These are phyloP conservation scores for Odocoileus virginianus DNA, from an alignment of 2,113 vertebrate species.

Conservation along the genomic window DNA sequence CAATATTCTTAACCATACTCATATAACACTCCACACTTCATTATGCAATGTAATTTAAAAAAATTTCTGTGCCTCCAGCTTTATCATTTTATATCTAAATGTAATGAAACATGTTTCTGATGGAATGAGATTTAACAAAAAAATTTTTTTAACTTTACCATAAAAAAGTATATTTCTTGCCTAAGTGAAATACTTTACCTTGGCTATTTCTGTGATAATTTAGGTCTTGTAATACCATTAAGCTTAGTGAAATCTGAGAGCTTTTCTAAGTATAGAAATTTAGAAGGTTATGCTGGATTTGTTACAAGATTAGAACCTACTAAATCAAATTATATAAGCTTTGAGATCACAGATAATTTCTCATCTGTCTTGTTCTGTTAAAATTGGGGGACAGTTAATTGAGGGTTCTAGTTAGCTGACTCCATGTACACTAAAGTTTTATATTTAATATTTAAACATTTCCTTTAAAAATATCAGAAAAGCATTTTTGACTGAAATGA, in stretches of 20 bases:
- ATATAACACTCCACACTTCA: background rate
- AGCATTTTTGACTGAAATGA: background rate
- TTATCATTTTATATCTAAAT: background rate
- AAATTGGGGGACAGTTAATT: background rate
- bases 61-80: background rate
- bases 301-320: background rate
- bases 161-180: background rate
- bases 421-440: background rate
- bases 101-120: background rate
- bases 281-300: background rate
- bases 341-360: background rate
- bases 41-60: background rate
- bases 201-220: background rate
- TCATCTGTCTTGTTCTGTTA: background rate
- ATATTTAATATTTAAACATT: background rate
- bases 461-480: constrained; percentile 6
- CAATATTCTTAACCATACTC: background rate
- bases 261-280: background rate
- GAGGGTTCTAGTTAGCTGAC: background rate
- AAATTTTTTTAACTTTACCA: background rate
- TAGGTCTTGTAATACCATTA: background rate
- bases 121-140: background rate
- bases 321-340: background rate
- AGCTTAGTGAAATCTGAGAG: background rate
- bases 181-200: background rate